These are phyloP conservation scores for Scaptomyza pallida DNA, from an alignment of 1,140 invertebrate species.

Conservation along the genomic window DNA sequence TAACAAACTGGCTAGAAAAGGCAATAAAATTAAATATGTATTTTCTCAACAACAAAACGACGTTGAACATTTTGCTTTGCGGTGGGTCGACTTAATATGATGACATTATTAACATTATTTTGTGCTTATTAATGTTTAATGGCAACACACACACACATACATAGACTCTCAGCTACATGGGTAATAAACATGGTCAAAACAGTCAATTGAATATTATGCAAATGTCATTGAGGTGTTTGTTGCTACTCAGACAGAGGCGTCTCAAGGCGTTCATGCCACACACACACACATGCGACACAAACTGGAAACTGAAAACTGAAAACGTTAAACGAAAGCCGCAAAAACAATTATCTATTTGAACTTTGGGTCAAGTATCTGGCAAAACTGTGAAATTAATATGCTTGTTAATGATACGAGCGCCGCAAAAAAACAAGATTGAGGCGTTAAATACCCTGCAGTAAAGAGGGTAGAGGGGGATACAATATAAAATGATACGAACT, in stretches of 20 bases:
- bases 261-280: conserved; percentile 25
- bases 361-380: conserved; percentile 54
- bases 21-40: conserved; percentile 10
- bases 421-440: no score
- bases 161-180: conserved; percentile 31
- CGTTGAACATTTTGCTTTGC: conserved; percentile 10
- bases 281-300: conserved; percentile 19
- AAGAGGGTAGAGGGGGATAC: no score
- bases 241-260: neutral
- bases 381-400: conserved; percentile 24
- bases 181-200: conserved; percentile 35
- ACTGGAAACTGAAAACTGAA: neutral
- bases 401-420: neutral
- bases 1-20: neutral
- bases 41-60: conserved; percentile 21
- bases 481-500: no score
- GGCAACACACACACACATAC: conserved; percentile 35
- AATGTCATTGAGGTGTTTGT: conserved; percentile 72
- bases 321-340: neutral
- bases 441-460: no score
- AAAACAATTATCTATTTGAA: conserved; percentile 70
- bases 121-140: conserved; percentile 74
- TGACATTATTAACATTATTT: conserved; percentile 81
- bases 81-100: conserved; percentile 61
- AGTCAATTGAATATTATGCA: conserved; percentile 67